A percentile compares a stretch with the other conserved stretches of the same genome.
Conservation (phyloP, 2,113 vertebrate genomes). For the Pterocles burchelli region DNA sequence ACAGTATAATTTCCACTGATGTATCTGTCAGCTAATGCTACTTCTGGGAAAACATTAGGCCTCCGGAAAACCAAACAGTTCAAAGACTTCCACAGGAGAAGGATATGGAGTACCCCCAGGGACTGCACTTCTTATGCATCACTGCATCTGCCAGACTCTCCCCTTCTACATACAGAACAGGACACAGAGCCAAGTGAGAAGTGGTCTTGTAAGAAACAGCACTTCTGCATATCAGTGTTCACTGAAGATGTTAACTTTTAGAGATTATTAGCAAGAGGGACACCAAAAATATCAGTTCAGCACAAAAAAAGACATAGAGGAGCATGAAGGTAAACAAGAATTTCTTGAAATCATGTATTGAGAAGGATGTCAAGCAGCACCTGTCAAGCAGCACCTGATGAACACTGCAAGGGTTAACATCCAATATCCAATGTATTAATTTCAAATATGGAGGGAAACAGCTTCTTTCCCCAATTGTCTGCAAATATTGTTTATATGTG, state of each 20-base stretch:
- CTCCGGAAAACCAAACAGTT: neutral
- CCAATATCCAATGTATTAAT: neutral
- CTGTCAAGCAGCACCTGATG: neutral
- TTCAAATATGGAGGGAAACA: neutral
- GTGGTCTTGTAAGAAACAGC: neutral
- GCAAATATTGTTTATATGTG: neutral
- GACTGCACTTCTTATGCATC: accelerated
- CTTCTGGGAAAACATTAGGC: neutral
- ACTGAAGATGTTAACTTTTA: neutral
- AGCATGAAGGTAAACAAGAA: neutral
- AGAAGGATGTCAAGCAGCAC: neutral
- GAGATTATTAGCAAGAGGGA: neutral
- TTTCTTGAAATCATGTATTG: neutral
- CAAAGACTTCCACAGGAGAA: neutral
- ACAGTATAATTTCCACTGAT: neutral
- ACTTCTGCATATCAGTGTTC: neutral
- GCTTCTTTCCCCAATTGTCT: neutral
- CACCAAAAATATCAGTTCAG: neutral
- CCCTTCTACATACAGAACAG: neutral
- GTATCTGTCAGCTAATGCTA: neutral
- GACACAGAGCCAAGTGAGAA: neutral
- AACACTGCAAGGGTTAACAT: neutral
- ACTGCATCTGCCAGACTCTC: accelerated
- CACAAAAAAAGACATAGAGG: neutral
- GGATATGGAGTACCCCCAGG: neutral